Conservation (phyloP, 92 coral and sea anemone genomes). For the Paragorgia papillata region DNA sequence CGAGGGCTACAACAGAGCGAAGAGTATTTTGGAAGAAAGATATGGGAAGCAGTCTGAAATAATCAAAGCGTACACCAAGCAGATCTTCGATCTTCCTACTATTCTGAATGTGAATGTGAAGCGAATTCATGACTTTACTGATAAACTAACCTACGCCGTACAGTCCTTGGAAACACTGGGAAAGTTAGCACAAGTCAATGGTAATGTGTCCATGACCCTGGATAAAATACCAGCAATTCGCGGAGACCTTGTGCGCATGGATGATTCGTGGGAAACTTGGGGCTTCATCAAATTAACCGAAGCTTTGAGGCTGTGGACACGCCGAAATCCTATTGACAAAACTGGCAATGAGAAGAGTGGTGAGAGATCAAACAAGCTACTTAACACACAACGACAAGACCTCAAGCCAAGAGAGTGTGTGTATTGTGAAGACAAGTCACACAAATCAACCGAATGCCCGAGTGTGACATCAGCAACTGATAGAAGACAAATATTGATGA, state of each 20-base stretch:
- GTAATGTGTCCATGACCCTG: neutral
- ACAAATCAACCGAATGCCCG: conserved; percentile 39
- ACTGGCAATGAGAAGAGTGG: too few relatives aligned
- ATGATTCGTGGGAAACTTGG: conserved; percentile 32
- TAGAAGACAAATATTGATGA: conserved; percentile 42
- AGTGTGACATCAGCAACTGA: conserved; percentile 33
- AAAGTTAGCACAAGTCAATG: neutral
- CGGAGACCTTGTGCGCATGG: conserved; percentile 31
- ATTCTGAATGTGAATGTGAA: neutral
- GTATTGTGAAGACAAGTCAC: conserved; percentile 48
- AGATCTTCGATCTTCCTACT: neutral
- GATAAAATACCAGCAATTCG: conserved; percentile 36
- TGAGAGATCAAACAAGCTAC: too few relatives aligned
- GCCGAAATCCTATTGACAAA: neutral
- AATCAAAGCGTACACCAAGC: neutral
- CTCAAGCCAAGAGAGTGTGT: neutral
- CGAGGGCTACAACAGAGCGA: too few relatives aligned
- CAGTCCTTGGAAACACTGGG: neutral
- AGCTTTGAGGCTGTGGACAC: conserved; percentile 22
- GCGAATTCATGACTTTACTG: neutral
- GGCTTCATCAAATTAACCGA: conserved; percentile 17
- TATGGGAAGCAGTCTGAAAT: neutral
- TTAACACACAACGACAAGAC: too few relatives aligned
- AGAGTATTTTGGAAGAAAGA: neutral
- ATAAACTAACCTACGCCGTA: neutral